phyloP scores from a whole-genome alignment of 64 coral and sea anemone species.

The Actinia equina region DNA sequence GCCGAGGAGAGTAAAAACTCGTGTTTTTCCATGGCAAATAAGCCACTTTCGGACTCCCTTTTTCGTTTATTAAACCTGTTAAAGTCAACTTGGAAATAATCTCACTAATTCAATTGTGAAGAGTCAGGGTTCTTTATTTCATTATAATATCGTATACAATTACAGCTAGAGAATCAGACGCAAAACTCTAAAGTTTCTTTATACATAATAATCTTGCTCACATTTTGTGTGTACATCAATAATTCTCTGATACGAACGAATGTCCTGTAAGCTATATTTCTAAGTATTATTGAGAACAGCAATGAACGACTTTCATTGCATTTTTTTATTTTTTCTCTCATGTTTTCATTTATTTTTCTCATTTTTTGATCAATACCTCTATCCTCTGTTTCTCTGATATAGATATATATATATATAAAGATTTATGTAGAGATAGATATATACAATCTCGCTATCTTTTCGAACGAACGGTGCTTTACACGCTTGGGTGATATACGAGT shows the following conservation, averaged over 20 bases:
- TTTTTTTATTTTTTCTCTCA: background rate
- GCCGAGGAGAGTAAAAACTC: background rate
- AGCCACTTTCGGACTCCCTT: background rate
- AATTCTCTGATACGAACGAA: constrained; percentile 3
- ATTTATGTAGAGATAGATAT: constrained; percentile 4
- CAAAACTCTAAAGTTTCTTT: constrained; percentile 5
- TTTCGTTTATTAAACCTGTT: background rate
- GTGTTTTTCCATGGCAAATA: background rate
- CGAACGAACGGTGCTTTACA: constrained; percentile 38
- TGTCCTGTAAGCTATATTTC: background rate
- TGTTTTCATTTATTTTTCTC: background rate
- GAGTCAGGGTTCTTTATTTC: constrained; percentile 8
- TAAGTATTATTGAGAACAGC: background rate
- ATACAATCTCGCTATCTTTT: constrained; percentile 58
- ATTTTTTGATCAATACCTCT: background rate
- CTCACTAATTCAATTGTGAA: background rate
- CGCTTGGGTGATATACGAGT: constrained; percentile 67
- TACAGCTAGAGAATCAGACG: constrained; percentile 4
- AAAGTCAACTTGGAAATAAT: background rate
- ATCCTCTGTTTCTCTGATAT: background rate
- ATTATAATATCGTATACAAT: constrained; percentile 13
- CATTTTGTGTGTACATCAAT: background rate
- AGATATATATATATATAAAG: constrained; percentile 21
- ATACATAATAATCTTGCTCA: background rate
- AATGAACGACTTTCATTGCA: background rate